Conservation (phyloP, 2,113 vertebrate genomes). For the Labeo catla region DNA sequence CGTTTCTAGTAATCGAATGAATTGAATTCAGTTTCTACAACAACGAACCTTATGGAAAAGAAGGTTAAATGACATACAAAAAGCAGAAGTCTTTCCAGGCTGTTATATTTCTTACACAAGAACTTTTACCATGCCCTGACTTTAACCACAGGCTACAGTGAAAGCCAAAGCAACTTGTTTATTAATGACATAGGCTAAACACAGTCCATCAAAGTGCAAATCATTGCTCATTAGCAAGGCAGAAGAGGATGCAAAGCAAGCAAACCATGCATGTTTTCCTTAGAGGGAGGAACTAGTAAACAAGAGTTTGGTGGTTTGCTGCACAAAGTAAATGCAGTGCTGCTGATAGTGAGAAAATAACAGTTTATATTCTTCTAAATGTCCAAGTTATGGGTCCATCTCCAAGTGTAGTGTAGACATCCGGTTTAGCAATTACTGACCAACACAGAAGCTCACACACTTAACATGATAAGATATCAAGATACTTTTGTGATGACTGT, state of each 20-base stretch:
- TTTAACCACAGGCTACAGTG: neutral
- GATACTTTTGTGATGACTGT: neutral
- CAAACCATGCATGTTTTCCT: constrained; percentile 11
- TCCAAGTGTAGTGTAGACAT: constrained; percentile 15
- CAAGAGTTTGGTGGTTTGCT: neutral
- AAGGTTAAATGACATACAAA: neutral
- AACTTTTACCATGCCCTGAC: neutral
- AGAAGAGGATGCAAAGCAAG: constrained; percentile 31
- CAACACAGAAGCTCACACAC: neutral
- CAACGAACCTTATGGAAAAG: neutral
- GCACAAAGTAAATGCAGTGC: neutral
- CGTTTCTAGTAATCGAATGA: neutral
- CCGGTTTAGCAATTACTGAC: constrained; percentile 8
- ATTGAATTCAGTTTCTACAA: neutral
- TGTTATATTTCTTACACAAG: neutral
- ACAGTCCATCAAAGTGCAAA: constrained; percentile 11
- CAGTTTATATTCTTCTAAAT: neutral
- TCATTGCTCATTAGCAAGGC: constrained; percentile 32
- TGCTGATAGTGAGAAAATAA: neutral
- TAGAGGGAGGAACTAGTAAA: constrained; percentile 7
- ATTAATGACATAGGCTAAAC: neutral
- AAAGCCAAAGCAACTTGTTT: neutral
- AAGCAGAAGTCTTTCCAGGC: neutral
- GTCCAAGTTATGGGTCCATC: neutral
- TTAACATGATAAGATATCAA: neutral